Conservation (phyloP, 2,113 vertebrate genomes). For the Oncorhynchus gorbuscha region DNA sequence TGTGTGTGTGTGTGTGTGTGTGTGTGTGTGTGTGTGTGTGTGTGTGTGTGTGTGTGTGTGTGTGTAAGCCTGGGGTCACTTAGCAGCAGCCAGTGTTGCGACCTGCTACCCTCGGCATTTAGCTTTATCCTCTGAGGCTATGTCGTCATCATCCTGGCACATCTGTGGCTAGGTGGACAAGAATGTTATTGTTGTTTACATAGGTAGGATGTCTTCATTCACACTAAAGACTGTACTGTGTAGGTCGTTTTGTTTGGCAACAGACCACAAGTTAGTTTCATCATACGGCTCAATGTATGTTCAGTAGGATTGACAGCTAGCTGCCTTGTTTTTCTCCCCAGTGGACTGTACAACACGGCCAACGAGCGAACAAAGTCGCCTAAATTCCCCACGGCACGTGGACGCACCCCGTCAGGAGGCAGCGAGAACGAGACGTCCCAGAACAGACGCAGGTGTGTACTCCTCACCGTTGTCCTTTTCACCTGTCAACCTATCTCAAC, state of each 20-base stretch:
- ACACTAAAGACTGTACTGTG: too few relatives aligned
- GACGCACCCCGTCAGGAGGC: slow-evolving; percentile 77
- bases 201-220: too few relatives aligned
- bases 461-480: neutral
- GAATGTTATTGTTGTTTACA: too few relatives aligned
- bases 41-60: too few relatives aligned
- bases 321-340: slow-evolving; percentile 32
- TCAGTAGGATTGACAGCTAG: too few relatives aligned
- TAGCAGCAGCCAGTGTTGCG: neutral
- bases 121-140: neutral
- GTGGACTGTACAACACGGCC: slow-evolving; percentile 82
- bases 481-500: neutral
- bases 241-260: too few relatives aligned
- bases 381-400: slow-evolving; percentile 78
- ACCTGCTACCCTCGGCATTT: neutral
- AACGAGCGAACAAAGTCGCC: slow-evolving; percentile 82
- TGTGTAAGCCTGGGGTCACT: neutral
- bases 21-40: neutral
- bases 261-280: too few relatives aligned
- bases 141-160: neutral
- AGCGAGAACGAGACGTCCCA: slow-evolving; percentile 81
- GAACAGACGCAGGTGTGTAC: slow-evolving; percentile 76
- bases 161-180: too few relatives aligned
- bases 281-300: too few relatives aligned
- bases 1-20: neutral